These are phyloP conservation scores for Chaetoderma sp. DNA, from an alignment of 2,888 invertebrate species.

Conservation along the genomic window DNA sequence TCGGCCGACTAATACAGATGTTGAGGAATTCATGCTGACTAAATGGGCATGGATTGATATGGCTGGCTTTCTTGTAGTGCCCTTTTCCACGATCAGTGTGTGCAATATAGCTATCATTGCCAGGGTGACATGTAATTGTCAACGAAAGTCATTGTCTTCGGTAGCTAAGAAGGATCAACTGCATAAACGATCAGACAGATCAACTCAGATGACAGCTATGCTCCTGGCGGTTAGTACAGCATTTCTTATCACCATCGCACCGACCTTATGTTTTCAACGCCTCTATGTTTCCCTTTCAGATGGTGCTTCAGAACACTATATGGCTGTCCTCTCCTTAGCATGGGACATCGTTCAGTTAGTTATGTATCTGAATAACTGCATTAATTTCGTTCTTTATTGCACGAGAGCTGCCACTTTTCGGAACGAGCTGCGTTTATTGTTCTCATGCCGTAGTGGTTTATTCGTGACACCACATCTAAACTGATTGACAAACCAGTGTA, in stretches of 20 bases:
- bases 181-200: not conserved
- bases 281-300: not conserved
- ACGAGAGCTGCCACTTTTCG: not conserved
- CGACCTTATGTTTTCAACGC: not conserved
- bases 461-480: too few relatives aligned
- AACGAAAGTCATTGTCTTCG: not conserved
- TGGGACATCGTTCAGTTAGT: not conserved
- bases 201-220: not conserved
- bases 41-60: slow-evolving; percentile 2
- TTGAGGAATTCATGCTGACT: not conserved
- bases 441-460: too few relatives aligned
- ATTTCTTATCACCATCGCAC: not conserved
- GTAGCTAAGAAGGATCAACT: not conserved
- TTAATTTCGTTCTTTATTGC: slow-evolving; percentile 3
- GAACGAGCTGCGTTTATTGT: not conserved
- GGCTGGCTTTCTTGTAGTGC: not conserved
- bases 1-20: not conserved
- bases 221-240: not conserved
- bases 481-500: too few relatives aligned
- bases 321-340: not conserved
- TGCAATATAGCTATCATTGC: slow-evolving; percentile 1
- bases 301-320: not conserved
- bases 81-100: not conserved
- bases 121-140: too few relatives aligned
- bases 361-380: not conserved